Percentiles rank a stretch among this genome's conserved stretches.
These are phyloP conservation scores for Tyrophagus putrescentiae DNA, from an alignment of 1,140 invertebrate genomes.

Conservation along the genomic window DNA sequence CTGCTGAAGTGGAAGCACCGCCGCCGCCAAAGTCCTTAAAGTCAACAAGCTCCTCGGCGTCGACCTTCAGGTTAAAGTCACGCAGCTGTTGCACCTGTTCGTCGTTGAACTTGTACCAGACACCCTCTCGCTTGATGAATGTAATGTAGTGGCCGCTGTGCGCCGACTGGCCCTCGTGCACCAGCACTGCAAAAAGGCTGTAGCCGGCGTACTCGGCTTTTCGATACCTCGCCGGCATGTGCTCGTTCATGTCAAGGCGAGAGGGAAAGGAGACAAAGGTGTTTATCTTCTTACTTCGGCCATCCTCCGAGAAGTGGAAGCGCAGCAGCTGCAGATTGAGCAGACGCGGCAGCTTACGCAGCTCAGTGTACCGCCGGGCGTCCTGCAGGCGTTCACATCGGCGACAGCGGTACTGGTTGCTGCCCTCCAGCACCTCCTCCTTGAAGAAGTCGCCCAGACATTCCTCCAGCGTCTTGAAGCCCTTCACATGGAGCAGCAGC, in stretches of 20 bases:
- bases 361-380: slow-evolving; percentile 44
- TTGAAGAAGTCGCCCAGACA: slow-evolving; percentile 48
- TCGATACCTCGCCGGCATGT: slow-evolving; percentile 10
- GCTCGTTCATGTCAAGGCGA: slow-evolving; percentile 45
- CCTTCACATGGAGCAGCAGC: slow-evolving; percentile 46
- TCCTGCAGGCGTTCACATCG: slow-evolving; percentile 47
- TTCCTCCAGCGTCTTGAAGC: slow-evolving; percentile 42
- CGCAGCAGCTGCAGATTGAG: slow-evolving; percentile 49
- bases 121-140: slow-evolving; percentile 42
- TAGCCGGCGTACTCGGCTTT: slow-evolving; percentile 33
- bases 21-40: slow-evolving; percentile 36
- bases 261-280: slow-evolving; percentile 50
- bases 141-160: slow-evolving; percentile 57
- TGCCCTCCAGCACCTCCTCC: slow-evolving; percentile 48
- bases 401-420: slow-evolving; percentile 49
- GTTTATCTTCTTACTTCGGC: slow-evolving; percentile 51
- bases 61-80: slow-evolving; percentile 39
- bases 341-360: slow-evolving; percentile 48
- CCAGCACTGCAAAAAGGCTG: slow-evolving; percentile 47
- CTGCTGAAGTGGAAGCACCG: not conserved
- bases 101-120: slow-evolving; percentile 44
- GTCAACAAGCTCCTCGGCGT: slow-evolving; percentile 38
- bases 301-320: slow-evolving; percentile 52
- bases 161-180: slow-evolving; percentile 49
- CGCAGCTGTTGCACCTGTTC: slow-evolving; percentile 48